Conservation (phyloP, 2,888 invertebrate genomes). For the Acanthosoma haemorrhoidale region DNA sequence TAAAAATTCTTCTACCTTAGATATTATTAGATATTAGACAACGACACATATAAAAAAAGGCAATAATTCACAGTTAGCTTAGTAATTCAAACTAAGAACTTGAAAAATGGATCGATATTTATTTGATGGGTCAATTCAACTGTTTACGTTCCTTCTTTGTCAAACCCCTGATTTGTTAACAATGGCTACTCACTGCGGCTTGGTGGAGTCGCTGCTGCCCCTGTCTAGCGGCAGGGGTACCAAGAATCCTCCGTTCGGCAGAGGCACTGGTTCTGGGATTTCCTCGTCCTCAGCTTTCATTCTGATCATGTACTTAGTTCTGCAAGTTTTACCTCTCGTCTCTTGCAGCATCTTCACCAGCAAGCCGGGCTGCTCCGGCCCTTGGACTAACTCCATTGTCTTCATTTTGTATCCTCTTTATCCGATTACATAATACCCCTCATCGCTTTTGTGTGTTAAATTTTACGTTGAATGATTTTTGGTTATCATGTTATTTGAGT, state of each 20-base stretch:
- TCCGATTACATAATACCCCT: not conserved
- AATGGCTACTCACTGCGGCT: slow-evolving; percentile 18
- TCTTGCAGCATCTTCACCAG: not conserved
- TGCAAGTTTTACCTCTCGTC: not conserved
- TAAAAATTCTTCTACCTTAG: no score
- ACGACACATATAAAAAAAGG: no score
- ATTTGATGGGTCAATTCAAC: no score
- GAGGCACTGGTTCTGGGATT: not conserved
- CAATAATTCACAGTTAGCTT: no score
- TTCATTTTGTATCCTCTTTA: not conserved
- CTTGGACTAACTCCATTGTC: not conserved
- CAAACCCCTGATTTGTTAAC: no score
- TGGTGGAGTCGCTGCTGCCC: slow-evolving; percentile 20
- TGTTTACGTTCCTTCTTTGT: no score
- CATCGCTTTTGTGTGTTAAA: not conserved
- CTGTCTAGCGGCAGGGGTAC: not conserved
- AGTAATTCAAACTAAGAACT: no score
- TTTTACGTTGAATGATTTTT: not conserved
- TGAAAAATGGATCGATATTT: no score
- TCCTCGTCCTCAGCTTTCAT: not conserved
- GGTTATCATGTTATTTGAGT: not conserved
- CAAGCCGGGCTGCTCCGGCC: not conserved
- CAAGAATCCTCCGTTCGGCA: not conserved
- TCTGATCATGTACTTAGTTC: slow-evolving; percentile 15
- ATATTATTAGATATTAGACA: no score